phyloP scores from a whole-genome alignment of 2,113 vertebrate genomes.

The Hydrolagus affinis region DNA sequence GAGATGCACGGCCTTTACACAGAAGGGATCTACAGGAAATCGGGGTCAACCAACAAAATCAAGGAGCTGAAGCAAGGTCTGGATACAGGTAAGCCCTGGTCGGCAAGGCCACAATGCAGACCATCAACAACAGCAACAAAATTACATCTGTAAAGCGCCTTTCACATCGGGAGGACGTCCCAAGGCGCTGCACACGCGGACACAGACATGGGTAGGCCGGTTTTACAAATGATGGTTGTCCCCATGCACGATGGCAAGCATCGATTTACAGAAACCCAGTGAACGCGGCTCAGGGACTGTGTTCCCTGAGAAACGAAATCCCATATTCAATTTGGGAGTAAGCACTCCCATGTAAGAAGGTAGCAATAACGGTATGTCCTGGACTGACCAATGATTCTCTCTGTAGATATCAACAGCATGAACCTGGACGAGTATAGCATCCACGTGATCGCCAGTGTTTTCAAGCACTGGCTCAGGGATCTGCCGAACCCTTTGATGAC shows the following conservation, averaged over 20 bases:
- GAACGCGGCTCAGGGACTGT: no score
- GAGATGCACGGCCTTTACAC: constrained; percentile 97
- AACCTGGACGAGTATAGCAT: constrained; percentile 97
- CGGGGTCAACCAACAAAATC: constrained; percentile 92
- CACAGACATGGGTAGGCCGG: no score
- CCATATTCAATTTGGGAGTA: no score
- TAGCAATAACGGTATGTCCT: not conserved
- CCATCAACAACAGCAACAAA: no score
- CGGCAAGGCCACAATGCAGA: no score
- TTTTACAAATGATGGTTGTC: no score
- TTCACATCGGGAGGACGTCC: no score
- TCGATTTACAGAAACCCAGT: no score
- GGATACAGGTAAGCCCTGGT: constrained; percentile 66
- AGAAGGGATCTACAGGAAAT: constrained; percentile 93
- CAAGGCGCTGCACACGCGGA: no score
- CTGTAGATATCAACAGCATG: constrained; percentile 73
- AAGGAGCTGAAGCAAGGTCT: constrained; percentile 87
- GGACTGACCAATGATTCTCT: not conserved
- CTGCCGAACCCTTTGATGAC: constrained; percentile 96
- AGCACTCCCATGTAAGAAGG: not conserved
- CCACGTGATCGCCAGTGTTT: constrained; percentile 91
- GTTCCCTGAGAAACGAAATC: no score
- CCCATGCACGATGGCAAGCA: no score
- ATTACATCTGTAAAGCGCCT: no score
- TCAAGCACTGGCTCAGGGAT: constrained; percentile 96